Evolutionary conservation across 2,888 invertebrate genomes (phyloP).

Genomic region (Lissocephala sabroskyi): DNA sequence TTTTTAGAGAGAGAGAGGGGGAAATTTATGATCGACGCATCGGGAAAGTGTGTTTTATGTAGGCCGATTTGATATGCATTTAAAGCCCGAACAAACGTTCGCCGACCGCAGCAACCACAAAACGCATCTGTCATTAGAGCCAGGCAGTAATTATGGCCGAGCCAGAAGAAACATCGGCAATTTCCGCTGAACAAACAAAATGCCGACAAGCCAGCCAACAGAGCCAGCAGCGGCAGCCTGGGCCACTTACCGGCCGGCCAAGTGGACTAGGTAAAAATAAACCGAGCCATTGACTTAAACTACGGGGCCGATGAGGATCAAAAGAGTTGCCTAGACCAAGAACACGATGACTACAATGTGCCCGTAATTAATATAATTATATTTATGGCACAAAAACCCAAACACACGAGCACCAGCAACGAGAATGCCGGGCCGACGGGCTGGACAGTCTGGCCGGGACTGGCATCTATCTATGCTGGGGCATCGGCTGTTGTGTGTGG

Average conservation of each 20-base stretch:
- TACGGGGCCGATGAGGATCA: constrained; percentile 2
- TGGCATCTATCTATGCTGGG: too few species aligned
- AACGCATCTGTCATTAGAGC: constrained; percentile 11
- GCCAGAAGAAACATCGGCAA: constrained; percentile 5
- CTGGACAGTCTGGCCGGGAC: too few species aligned
- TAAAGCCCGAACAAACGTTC: not conserved
- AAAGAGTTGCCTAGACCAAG: constrained; percentile 2
- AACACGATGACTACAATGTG: constrained; percentile 1
- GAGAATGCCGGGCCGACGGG: too few species aligned
- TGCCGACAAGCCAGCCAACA: constrained; percentile 3
- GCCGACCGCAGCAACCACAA: too few species aligned
- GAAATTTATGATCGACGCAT: not conserved
- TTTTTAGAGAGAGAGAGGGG: too few species aligned
- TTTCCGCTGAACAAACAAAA: constrained; percentile 8
- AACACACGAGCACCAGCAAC: too few species aligned
- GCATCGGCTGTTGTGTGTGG: not conserved
- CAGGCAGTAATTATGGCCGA: constrained; percentile 13
- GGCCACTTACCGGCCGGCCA: not conserved
- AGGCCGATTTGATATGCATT: not conserved
- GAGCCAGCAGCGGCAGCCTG: not conserved
- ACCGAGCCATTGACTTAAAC: constrained; percentile 6
- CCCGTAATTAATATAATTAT: constrained; percentile 16
- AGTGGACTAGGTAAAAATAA: constrained; percentile 6
- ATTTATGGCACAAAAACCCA: constrained; percentile 3
- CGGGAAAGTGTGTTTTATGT: not conserved